These are phyloP conservation scores for Naso thynnoides DNA, from an alignment of 2,797 vertebrate species.

Conservation along the genomic window DNA sequence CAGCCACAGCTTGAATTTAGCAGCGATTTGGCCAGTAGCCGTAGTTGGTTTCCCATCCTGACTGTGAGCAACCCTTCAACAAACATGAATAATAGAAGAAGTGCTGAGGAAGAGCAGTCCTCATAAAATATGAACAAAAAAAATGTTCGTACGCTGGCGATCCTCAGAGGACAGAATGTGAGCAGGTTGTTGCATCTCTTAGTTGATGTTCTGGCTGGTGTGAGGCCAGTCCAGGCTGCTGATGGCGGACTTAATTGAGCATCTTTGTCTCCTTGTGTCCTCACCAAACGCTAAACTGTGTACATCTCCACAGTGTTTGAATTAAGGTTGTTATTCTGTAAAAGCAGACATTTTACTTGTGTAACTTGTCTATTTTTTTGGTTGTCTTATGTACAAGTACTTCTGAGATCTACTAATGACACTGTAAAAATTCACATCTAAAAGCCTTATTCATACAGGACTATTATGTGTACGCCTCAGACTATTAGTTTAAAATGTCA, in stretches of 20 bases:
- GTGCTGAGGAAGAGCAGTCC: slow-evolving; percentile 38
- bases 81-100: slow-evolving; percentile 59
- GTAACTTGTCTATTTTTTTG: background rate
- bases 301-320: slow-evolving; percentile 65
- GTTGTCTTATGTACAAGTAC: background rate
- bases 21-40: background rate
- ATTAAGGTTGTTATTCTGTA: slow-evolving; percentile 4
- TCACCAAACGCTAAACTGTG: slow-evolving; percentile 18
- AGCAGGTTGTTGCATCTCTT: slow-evolving; percentile 44
- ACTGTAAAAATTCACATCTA: background rate
- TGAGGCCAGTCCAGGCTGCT: slow-evolving; percentile 42
- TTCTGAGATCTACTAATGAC: background rate
- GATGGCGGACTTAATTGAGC: slow-evolving; percentile 25
- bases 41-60: slow-evolving; percentile 19
- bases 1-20: slow-evolving; percentile 11
- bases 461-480: background rate
- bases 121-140: slow-evolving; percentile 34
- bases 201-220: slow-evolving; percentile 46
- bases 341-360: slow-evolving; percentile 28
- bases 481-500: slow-evolving; percentile 3
- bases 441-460: slow-evolving; percentile 6
- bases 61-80: slow-evolving; percentile 32
- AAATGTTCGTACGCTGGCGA: slow-evolving; percentile 18
- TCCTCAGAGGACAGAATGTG: slow-evolving; percentile 37
- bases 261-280: slow-evolving; percentile 35